Evolutionary conservation across 2,888 invertebrate species (phyloP), one percentile per base, ranked within the genome.

Genomic region (Cinara cedri): DNA sequence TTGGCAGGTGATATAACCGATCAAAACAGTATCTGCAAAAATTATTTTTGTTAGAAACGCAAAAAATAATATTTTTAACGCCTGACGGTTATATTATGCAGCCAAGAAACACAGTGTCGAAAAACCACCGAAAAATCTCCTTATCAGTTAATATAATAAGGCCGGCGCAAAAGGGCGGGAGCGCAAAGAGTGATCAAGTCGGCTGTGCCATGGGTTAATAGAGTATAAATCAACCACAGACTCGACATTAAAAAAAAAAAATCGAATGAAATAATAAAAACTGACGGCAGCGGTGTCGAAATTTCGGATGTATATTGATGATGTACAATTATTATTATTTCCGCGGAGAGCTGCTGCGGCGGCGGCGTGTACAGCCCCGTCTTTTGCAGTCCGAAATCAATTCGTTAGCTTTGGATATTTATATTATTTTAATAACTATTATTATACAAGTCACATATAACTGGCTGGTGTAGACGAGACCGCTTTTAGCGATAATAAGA

Each of bases 201-300:
- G 63, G 6, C 19, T 34, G 34, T 44, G 9, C 42, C n/a, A 11
- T 2, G 16, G 57, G n/a, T 44, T 72, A 13, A n/a, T 4, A 1
- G 24, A 16, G n/a, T 14, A 57, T 57, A 57, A 72, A 72, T 72
- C 72, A 72, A 57, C 57, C 57, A 44, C 72, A 72, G 72, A 24
- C 44, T n/a, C 42, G 55, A 54, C 51, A 70, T 42, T 19, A 70
- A 54, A 42, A 42, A 19, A 66, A 46, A 34, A 34, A 34, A 6
- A 34, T 6, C 34, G 34, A 6, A 34, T 3, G 6, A 34, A 19
- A 34, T 21, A 46, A 46, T 16, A 24, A 57, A 44, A 57, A 44
- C 46, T 13, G 24, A 13, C n/a, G 57, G 24, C 6, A 13, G 46
- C 19, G 14, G 34, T 51, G 34, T 51, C n/a, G 51, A 42, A 6